phyloP scores from a whole-genome alignment of 1,140 invertebrate species.

The Oppia nitens region DNA sequence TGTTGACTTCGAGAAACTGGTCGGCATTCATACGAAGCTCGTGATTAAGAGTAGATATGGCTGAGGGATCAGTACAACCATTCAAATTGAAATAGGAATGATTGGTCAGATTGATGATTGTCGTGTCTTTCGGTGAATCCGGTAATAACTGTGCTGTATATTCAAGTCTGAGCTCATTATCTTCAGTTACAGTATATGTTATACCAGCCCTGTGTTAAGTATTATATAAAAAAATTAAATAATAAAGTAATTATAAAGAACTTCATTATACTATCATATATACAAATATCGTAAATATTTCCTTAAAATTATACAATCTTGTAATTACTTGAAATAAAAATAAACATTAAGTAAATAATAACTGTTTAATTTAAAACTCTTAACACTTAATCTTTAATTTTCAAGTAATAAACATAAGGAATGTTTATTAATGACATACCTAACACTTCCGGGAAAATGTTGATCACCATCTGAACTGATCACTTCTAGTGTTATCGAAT shows the following conservation, averaged over 20 bases:
- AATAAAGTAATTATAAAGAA: too few species aligned
- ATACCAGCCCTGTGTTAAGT: too few species aligned
- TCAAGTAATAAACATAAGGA: too few species aligned
- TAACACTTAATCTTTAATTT: too few species aligned
- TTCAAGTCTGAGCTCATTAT: constrained; percentile 49
- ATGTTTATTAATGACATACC: too few species aligned
- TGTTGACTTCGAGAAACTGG: constrained; percentile 52
- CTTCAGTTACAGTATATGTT: constrained; percentile 48
- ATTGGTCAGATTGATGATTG: constrained; percentile 75
- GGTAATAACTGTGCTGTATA: constrained; percentile 38
- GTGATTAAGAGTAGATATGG: constrained; percentile 43
- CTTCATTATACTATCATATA: too few species aligned
- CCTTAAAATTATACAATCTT: too few species aligned
- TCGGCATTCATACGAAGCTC: constrained; percentile 52
- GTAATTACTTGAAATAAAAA: too few species aligned
- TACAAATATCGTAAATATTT: too few species aligned
- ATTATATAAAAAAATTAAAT: too few species aligned
- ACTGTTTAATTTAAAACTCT: too few species aligned
- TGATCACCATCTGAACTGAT: constrained; percentile 43
- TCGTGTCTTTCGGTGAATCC: constrained; percentile 49
- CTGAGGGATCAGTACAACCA: constrained; percentile 30
- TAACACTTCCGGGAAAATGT: constrained; percentile 56
- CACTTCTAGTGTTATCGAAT: constrained; percentile 4
- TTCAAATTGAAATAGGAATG: constrained; percentile 87
- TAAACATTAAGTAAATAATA: too few species aligned